Evolutionary conservation across 2,797 vertebrate species (phyloP).

Genomic region (Ciconia nigra): DNA sequence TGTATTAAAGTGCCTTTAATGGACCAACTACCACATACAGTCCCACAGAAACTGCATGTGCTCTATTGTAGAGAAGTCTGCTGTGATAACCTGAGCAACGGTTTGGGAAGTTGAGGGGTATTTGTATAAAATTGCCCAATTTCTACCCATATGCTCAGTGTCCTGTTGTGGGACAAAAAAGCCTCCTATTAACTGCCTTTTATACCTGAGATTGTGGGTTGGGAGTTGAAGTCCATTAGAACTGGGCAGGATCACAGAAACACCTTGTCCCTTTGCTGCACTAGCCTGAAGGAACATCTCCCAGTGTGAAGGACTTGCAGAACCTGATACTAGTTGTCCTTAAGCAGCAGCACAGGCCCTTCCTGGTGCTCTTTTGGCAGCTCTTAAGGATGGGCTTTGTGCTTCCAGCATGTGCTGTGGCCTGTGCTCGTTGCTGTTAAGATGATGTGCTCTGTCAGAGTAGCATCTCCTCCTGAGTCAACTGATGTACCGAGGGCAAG

Average conservation of each 20-base stretch:
- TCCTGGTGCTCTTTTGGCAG: neutral
- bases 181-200: neutral
- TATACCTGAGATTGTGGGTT: neutral
- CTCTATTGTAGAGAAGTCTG: neutral
- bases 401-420: neutral
- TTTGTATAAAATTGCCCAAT: neutral
- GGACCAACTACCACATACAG: neutral
- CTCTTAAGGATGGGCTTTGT: neutral
- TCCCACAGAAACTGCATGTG: neutral
- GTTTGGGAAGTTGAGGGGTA: too few species aligned
- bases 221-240: neutral
- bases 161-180: neutral
- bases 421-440: neutral
- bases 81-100: neutral
- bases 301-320: fast-evolving
- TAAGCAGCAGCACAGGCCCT: neutral
- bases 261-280: neutral
- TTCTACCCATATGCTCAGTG: neutral
- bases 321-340: neutral
- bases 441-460: neutral
- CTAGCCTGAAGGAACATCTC: neutral
- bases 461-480: neutral
- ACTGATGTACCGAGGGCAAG: neutral
- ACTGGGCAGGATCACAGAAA: neutral
- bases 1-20: neutral